Evolutionary conservation across 2,113 vertebrate species (phyloP), one percentile per base, ranked within the genome.

Genomic region (Thalassoma bifasciatum): DNA sequence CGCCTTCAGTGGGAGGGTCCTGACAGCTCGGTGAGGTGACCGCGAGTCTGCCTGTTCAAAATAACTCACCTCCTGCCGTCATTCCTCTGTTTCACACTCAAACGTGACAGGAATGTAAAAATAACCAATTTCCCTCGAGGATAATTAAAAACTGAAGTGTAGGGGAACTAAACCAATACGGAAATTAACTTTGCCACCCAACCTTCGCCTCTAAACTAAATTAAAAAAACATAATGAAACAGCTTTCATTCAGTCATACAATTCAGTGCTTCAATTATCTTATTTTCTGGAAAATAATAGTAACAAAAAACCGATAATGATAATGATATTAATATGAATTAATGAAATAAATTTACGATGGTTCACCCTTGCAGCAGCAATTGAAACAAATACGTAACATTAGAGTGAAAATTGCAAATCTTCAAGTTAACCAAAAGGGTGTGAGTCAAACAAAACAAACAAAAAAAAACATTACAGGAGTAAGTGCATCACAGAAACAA

Each of bases 11-110:
- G 60, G 60, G 66, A 36, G 76, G 86, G 92, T 90, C 92, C 88
- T 89, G 26, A 7, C 53, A 44, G 21, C 3, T 10, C 1, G 11
- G 10, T 59, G 26, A 80, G 86, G 67, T 63, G 9, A 13, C 61
- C 61, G 30, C 64, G 50, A 23, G 23, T 24, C 12, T 69, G 92
- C 94, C 94, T 83, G 87, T 46, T 80, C 37, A 83, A 68, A 87
- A 77, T 75, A 0, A 50, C 21, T 10, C 2, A 71, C 51, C 8
- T 3, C 46, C 46, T 40, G 19, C n/a, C 17, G 23, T 22, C 9
- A 19, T 42, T 46, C 22, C 54, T 66, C 1, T 64, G 51, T 57
- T 57, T 23, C 12, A 30, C 13, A 30, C 16, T 36, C 40, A 66
- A 60, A 75, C 42, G 19, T 66, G 23, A 56, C 47, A 3, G 42